Evolutionary conservation across 2,888 invertebrate species (phyloP).

Genomic region (Notocelia uddmanniana): DNA sequence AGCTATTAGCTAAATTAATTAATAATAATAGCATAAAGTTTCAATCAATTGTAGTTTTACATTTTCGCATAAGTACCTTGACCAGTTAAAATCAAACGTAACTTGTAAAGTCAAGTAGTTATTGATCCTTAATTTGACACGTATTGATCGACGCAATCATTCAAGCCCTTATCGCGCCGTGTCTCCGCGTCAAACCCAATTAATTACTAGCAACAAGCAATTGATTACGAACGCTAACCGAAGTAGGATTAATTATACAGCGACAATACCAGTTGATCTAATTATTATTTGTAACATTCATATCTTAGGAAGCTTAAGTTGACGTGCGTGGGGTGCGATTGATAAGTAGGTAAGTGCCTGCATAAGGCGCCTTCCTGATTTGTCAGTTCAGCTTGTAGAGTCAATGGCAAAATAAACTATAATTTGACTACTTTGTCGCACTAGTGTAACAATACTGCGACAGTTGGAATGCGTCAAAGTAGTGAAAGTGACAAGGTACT

Average conservation of each 20-base stretch:
- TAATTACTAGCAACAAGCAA: conserved; percentile 46
- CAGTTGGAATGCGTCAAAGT: no score
- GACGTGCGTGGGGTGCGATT: background rate
- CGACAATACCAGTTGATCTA: conserved; percentile 25
- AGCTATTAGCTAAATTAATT: no score
- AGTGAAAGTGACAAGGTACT: no score
- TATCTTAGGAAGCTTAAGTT: background rate
- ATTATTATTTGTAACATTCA: conserved; percentile 13
- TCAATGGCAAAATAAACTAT: no score
- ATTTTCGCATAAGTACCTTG: no score
- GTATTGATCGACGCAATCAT: conserved; percentile 46
- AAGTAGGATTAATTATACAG: conserved; percentile 41
- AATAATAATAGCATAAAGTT: no score
- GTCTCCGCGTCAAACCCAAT: conserved; percentile 44
- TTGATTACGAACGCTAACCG: conserved; percentile 40
- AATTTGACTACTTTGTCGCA: no score
- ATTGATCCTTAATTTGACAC: conserved; percentile 26
- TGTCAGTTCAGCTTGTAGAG: no score
- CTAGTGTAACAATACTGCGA: no score
- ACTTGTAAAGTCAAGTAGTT: conserved; percentile 19
- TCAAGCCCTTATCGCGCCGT: conserved; percentile 45
- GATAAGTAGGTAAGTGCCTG: background rate
- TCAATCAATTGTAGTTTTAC: no score
- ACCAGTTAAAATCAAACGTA: background rate
- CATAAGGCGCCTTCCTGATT: no score